Base-by-base conservation (phyloP, 2,888 invertebrate species). In the Ectemnius continuus region DNA sequence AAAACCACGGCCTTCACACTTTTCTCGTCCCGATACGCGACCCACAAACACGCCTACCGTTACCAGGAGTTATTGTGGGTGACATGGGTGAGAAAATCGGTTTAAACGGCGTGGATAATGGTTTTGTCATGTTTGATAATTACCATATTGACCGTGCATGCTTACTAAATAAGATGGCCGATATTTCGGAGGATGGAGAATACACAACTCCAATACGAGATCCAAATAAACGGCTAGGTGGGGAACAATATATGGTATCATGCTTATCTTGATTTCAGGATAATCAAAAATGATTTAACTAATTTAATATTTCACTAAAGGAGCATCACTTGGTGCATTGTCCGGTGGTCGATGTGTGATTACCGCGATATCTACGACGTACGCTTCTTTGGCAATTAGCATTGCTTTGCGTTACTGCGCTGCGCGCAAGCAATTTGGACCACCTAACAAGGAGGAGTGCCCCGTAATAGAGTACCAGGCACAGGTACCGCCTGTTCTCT, bases 11-110 rank as follows among this genome's bases (percentile, higher is more conserved):
- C 0, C 92, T 99, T 5, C 97, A 98, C 90, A 93, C 95, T 0
- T 99, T 99, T 88, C 92, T 98, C n/a, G 96, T 97, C 14, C 97
- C 96, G 0, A 93, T 99, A 74, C 92, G 98, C 3, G 95, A 97
- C 90, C 93, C 94, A 0, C 91, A 93, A 70, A 96, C 96, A 0
- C 89, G 96, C 85, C 87, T 93, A 66, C 93, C 97, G 0, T 94
- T 92, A 86, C 94, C 96, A 0, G 97, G 98, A 0, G 94, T 99
- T 0, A 94, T 93, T 0, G 95, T 98, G 0, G 98, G 98, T 0
- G 98, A 99, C 89, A 94, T 99, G 92, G 99, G 99, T 0, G 96
- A 96, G 89, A 99, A 99, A 91, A 92, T 97, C 57, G 98, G 97
- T 0, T 92, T 97, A 8, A 97, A 98, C 91, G 98, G 97, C 2